phyloP scores from a whole-genome alignment of 2,797 vertebrate genomes.

The Falco berigora region DNA sequence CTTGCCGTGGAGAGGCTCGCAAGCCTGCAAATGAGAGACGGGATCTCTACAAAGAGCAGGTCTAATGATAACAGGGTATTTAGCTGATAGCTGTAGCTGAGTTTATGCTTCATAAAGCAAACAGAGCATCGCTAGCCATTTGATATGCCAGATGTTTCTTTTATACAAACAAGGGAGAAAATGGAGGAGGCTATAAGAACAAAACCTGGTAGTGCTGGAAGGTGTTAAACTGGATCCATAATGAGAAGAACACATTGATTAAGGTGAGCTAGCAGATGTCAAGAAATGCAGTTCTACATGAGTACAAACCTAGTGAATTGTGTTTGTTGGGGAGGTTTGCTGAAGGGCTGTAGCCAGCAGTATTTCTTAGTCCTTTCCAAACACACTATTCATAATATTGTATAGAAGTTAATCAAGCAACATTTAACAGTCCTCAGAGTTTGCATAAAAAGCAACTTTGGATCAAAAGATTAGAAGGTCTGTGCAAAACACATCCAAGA shows the following conservation, averaged over 20 bases:
- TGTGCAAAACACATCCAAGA: neutral
- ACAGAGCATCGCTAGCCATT: neutral
- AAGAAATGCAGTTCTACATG: neutral
- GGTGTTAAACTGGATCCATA: neutral
- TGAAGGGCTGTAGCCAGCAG: neutral
- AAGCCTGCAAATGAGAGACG: neutral
- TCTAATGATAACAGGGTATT: neutral
- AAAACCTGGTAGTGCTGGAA: neutral
- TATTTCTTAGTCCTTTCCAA: neutral
- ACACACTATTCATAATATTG: neutral
- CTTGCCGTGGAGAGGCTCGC: slow-evolving; percentile 57
- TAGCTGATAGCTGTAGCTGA: neutral
- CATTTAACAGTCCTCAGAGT: neutral
- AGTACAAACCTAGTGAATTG: neutral
- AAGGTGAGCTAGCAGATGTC: neutral
- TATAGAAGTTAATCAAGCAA: neutral
- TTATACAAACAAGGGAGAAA: neutral
- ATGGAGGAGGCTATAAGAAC: neutral
- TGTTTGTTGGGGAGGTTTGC: neutral
- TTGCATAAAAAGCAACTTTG: neutral
- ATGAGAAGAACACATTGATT: neutral
- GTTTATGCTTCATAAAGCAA: neutral
- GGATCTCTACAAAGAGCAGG: neutral
- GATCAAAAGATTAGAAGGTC: neutral
- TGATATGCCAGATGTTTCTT: neutral